Conservation (phyloP, 1,140 invertebrate genomes). For the Sinonovacula constricta region DNA sequence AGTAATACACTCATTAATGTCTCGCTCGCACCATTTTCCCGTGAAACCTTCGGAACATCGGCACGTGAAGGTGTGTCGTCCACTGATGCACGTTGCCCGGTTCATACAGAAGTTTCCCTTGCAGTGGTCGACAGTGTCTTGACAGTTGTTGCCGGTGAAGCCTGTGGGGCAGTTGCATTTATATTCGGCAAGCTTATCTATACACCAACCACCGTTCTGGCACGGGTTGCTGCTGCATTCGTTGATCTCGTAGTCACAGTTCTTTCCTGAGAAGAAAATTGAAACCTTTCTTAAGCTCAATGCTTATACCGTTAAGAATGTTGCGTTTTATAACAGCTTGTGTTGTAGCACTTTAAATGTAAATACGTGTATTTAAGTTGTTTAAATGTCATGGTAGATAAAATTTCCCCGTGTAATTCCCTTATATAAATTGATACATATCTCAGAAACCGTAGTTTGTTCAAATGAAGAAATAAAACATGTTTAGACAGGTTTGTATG, state of each 20-base stretch:
- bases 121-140: conserved; percentile 86
- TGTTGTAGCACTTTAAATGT: too few relatives aligned
- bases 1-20: conserved; percentile 35
- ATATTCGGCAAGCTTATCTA: conserved; percentile 63
- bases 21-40: conserved; percentile 84
- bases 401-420: too few relatives aligned
- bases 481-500: too few relatives aligned
- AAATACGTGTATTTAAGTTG: too few relatives aligned
- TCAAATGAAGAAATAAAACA: too few relatives aligned
- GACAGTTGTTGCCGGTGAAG: conserved; percentile 96
- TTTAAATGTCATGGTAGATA: too few relatives aligned
- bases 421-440: too few relatives aligned
- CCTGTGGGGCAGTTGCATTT: conserved; percentile 89
- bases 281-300: too few relatives aligned
- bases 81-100: conserved; percentile 50
- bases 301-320: too few relatives aligned
- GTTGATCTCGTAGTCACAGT: conserved; percentile 75
- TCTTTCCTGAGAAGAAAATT: conserved; percentile 81
- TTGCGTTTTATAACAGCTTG: too few relatives aligned
- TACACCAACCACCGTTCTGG: conserved; percentile 74
- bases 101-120: conserved; percentile 50
- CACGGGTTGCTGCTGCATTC: conserved; percentile 80
- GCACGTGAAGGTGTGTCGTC: conserved; percentile 79
- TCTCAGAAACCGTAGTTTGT: too few relatives aligned
- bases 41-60: conserved; percentile 94